Evolutionary conservation across 2,888 invertebrate genomes (phyloP).

Genomic region (Phalera bucephala): DNA sequence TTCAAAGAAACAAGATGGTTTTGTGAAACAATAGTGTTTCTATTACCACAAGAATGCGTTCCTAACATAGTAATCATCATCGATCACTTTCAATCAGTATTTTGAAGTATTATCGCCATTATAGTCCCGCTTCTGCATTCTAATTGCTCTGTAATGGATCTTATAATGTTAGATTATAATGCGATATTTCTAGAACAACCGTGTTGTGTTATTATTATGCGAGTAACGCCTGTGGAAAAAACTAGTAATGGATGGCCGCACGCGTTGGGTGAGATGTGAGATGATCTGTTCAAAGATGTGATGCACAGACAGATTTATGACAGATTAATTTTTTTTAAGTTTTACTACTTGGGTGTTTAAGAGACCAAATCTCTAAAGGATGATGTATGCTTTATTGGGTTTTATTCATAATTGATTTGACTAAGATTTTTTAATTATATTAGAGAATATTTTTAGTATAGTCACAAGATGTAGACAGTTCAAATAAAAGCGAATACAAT

Average conservation of each 20-base stretch:
- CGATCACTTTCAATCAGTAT: constrained; percentile 36
- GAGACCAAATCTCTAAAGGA: no score
- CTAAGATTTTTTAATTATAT: no score
- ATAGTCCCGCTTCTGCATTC: constrained; percentile 39
- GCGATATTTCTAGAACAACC: constrained; percentile 31
- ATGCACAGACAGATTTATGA: constrained; percentile 40
- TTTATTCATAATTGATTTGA: no score
- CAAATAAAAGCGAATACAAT: no score
- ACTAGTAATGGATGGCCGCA: constrained; percentile 38
- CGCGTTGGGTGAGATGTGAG: constrained; percentile 32
- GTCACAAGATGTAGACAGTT: no score
- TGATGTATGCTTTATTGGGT: no score
- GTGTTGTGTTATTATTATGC: constrained; percentile 44
- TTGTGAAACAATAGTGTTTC: no score
- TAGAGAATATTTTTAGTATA: no score
- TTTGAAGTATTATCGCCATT: constrained; percentile 34
- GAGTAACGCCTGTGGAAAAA: constrained; percentile 58
- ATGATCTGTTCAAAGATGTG: constrained; percentile 50
- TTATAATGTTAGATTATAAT: constrained; percentile 41
- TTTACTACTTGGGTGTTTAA: no score
- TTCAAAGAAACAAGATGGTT: no score
- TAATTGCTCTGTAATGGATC: constrained; percentile 40
- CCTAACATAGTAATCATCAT: constrained; percentile 6
- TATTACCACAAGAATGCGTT: not conserved
- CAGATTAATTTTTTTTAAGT: constrained; percentile 16